Evolutionary conservation across 1,140 invertebrate species (phyloP).

Genomic region (Pectinophora gossypiella): DNA sequence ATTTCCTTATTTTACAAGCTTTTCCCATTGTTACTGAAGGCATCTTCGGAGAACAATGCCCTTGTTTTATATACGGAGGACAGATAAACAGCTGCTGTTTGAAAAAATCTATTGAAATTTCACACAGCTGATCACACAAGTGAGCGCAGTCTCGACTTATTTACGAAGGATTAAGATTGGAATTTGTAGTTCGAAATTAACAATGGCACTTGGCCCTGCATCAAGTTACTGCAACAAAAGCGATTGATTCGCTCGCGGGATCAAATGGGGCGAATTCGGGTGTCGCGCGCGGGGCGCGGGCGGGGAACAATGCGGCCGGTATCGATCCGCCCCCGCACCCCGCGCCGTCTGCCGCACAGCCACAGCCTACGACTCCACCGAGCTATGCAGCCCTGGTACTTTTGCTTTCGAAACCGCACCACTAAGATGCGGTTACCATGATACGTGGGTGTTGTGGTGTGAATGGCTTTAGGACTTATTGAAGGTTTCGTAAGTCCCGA

Average conservation of each 20-base stretch:
- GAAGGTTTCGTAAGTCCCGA: neutral
- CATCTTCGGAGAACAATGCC: neutral
- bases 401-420: conserved; percentile 1
- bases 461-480: neutral
- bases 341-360: neutral
- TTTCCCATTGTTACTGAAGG: neutral
- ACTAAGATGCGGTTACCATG: neutral
- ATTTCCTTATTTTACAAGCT: neutral
- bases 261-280: conserved; percentile 3
- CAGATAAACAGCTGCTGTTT: neutral
- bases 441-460: neutral
- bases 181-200: neutral
- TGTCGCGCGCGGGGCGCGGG: neutral
- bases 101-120: conserved; percentile 3
- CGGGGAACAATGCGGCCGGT: neutral
- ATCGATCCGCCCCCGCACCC: neutral
- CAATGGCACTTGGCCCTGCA: neutral
- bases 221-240: conserved; percentile 2
- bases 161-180: neutral
- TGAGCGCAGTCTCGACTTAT: neutral
- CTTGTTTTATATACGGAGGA: conserved; percentile 2
- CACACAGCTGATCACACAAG: neutral
- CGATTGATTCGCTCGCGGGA: conserved; percentile 3
- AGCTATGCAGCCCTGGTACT: neutral
- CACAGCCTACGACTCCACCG: neutral